phyloP scores from a whole-genome alignment of 2,888 invertebrate genomes.

The Nemotelus nigrinus region DNA sequence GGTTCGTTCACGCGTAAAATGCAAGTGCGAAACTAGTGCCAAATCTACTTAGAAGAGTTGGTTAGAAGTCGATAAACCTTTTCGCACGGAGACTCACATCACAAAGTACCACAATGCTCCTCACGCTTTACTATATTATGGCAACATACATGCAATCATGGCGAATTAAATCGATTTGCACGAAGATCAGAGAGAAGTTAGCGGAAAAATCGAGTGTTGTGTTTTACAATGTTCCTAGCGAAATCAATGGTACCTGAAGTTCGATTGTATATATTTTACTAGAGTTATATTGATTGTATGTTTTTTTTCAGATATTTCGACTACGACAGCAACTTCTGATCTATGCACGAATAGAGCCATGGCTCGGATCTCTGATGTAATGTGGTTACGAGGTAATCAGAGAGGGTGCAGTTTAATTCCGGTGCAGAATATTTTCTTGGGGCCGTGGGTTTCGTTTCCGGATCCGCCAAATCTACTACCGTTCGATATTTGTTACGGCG shows the following conservation, averaged over 20 bases:
- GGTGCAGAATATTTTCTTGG: constrained; percentile 65
- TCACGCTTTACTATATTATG: constrained; percentile 84
- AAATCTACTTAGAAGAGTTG: background rate
- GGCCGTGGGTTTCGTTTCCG: constrained; percentile 68
- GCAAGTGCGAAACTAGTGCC: background rate
- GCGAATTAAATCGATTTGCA: constrained; percentile 76
- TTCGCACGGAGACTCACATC: too few relatives aligned
- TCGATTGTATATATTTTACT: background rate
- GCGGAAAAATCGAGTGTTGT: constrained; percentile 70
- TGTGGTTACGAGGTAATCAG: constrained; percentile 62
- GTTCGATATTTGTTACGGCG: constrained; percentile 56
- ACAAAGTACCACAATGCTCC: constrained; percentile 68
- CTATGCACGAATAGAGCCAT: constrained; percentile 61
- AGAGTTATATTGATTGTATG: background rate
- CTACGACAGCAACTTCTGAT: constrained; percentile 60
- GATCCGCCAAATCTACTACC: constrained; percentile 63
- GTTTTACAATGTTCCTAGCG: constrained; percentile 69
- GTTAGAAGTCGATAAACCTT: constrained; percentile 12
- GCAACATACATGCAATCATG: constrained; percentile 85
- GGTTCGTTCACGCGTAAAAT: background rate
- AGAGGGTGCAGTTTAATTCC: constrained; percentile 63
- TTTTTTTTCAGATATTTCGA: constrained; percentile 27
- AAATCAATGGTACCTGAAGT: constrained; percentile 60
- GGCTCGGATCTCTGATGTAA: constrained; percentile 63
- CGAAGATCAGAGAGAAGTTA: constrained; percentile 73